Percentiles rank a stretch among this genome's conserved stretches.
phyloP scores from a whole-genome alignment of 37 sponge, comb jelly and placozoan genomes.

The Oopsacas minuta region DNA sequence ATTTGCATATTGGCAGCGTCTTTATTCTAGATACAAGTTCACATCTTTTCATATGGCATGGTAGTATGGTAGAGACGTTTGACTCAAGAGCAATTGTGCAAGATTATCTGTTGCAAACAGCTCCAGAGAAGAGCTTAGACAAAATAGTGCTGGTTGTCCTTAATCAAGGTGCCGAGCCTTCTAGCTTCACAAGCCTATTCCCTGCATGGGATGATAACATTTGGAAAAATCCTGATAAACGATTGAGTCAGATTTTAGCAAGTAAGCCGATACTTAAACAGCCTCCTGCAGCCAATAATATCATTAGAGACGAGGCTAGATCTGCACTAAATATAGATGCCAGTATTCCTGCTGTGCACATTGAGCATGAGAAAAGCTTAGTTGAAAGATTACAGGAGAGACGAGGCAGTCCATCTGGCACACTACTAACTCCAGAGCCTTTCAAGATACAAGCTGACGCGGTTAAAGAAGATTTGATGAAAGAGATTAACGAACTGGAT shows the following conservation, averaged over 20 bases:
- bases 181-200: slow-evolving; percentile 7
- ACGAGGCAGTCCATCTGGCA: not conserved
- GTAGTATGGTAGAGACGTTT: not conserved
- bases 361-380: not conserved
- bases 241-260: not conserved
- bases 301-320: not conserved
- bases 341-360: not conserved
- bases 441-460: not conserved
- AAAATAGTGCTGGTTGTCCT: not conserved
- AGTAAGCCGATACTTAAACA: not conserved
- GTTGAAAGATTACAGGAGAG: not conserved
- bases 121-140: not conserved
- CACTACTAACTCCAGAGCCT: not conserved
- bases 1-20: not conserved
- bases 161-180: not conserved
- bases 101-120: not conserved
- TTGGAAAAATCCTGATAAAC: not conserved
- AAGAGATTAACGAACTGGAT: not conserved
- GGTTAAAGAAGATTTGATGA: not conserved
- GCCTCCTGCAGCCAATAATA: not conserved
- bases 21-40: not conserved
- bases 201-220: not conserved
- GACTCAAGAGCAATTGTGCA: slow-evolving; percentile 15
- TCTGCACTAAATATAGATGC: not conserved
- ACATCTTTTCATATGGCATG: not conserved